Evolutionary conservation across 1,140 invertebrate species (phyloP).

Genomic region (Trichoplusia ni): DNA sequence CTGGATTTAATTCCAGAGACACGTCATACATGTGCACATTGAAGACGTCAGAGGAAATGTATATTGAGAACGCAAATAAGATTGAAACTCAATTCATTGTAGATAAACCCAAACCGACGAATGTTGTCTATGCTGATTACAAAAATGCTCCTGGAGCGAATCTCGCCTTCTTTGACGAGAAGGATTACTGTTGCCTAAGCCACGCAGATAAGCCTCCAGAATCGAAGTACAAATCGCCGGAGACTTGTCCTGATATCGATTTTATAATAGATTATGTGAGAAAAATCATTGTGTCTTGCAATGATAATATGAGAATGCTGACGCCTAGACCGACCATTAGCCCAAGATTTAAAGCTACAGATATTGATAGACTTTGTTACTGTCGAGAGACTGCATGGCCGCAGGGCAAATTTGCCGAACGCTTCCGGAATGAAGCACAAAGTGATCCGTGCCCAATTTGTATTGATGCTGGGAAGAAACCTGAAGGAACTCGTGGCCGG

Average conservation of each 20-base stretch:
- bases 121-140: conserved; percentile 66
- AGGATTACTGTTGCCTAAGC: conserved; percentile 69
- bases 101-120: conserved; percentile 60
- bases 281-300: conserved; percentile 74
- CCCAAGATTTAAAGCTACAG: conserved; percentile 68
- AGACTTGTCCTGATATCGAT: conserved; percentile 66
- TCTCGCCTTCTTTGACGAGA: conserved; percentile 64
- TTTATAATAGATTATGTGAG: conserved; percentile 71
- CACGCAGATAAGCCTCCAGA: conserved; percentile 70
- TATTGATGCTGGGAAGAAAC: conserved; percentile 50
- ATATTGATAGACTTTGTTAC: conserved; percentile 72
- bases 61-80: conserved; percentile 67
- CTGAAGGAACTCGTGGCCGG: conserved; percentile 37
- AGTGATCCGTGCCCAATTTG: conserved; percentile 64
- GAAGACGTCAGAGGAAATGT: conserved; percentile 69
- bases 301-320: conserved; percentile 77
- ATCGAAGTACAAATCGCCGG: conserved; percentile 59
- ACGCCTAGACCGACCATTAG: conserved; percentile 69
- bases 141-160: conserved; percentile 72
- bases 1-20: conserved; percentile 74
- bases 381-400: conserved; percentile 71
- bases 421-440: conserved; percentile 61
- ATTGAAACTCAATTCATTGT: conserved; percentile 66
- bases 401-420: conserved; percentile 54
- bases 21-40: conserved; percentile 73